Evolutionary conservation across 1,140 invertebrate species (phyloP).

Genomic region (Platorchestia sp.): DNA sequence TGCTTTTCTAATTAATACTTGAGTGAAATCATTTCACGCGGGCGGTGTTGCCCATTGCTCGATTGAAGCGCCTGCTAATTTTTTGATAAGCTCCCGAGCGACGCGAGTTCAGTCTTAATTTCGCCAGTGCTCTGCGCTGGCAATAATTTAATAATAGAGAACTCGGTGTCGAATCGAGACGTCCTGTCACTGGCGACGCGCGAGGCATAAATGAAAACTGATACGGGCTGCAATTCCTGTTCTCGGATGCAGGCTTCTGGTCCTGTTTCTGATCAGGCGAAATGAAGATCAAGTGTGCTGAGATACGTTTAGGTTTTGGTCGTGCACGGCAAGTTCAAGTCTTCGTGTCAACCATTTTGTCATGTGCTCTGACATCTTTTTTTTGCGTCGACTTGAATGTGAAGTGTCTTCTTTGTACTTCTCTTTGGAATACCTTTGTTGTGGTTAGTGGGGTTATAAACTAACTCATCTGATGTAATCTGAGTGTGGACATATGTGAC

Average conservation of each 20-base stretch:
- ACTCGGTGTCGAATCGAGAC: not conserved
- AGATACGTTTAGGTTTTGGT: not conserved
- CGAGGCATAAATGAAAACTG: not conserved
- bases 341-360: not conserved
- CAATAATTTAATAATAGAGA: not conserved
- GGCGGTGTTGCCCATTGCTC: not conserved
- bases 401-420: too few relatives aligned
- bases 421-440: too few relatives aligned
- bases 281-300: not conserved
- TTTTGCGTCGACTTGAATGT: too few relatives aligned
- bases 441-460: too few relatives aligned
- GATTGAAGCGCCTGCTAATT: not conserved
- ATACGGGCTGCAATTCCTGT: too few relatives aligned
- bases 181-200: not conserved
- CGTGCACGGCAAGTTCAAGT: not conserved
- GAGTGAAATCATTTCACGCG: not conserved
- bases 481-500: not conserved
- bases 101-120: not conserved
- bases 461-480: too few relatives aligned
- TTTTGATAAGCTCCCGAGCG: not conserved
- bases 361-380: not conserved
- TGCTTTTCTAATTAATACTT: not conserved
- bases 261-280: not conserved
- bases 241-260: too few relatives aligned
- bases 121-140: not conserved